phyloP scores from a whole-genome alignment of 1,140 invertebrate genomes.

The Dendrolimus kikuchii region DNA sequence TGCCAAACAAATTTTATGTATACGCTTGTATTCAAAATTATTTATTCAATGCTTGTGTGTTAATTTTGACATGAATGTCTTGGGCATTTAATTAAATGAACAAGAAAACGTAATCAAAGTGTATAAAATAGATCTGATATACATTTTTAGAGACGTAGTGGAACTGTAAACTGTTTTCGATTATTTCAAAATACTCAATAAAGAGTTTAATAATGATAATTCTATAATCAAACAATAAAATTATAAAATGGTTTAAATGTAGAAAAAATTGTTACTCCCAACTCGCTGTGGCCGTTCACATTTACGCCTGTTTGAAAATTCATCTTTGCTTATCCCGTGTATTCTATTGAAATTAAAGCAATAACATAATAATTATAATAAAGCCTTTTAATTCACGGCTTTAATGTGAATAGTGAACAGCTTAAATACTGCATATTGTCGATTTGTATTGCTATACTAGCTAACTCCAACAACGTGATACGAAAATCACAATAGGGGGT shows the following conservation, averaged over 20 bases:
- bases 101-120: slow-evolving; percentile 12
- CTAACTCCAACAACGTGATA: too few species aligned
- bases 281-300: too few species aligned
- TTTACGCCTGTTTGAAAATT: too few species aligned
- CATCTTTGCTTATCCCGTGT: too few species aligned
- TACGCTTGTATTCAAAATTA: slow-evolving; percentile 24
- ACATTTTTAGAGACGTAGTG: slow-evolving; percentile 18
- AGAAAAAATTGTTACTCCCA: too few species aligned
- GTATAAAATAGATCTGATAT: slow-evolving; percentile 19
- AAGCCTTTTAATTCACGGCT: slow-evolving; percentile 8
- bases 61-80: slow-evolving; percentile 6
- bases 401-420: slow-evolving; percentile 28
- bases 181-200: slow-evolving; percentile 17
- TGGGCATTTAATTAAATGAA: slow-evolving; percentile 8
- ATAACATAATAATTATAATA: slow-evolving; percentile 7
- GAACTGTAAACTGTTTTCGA: slow-evolving; percentile 13
- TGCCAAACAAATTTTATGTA: slow-evolving; percentile 56
- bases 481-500: too few species aligned
- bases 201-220: slow-evolving; percentile 15
- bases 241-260: too few species aligned
- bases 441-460: too few species aligned
- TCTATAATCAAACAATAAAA: background rate
- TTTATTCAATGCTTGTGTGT: slow-evolving; percentile 13
- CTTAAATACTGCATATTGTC: slow-evolving; percentile 13
- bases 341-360: too few species aligned